Base-by-base conservation (phyloP, 2,888 invertebrate species). In the Standfussiana lucernea region DNA sequence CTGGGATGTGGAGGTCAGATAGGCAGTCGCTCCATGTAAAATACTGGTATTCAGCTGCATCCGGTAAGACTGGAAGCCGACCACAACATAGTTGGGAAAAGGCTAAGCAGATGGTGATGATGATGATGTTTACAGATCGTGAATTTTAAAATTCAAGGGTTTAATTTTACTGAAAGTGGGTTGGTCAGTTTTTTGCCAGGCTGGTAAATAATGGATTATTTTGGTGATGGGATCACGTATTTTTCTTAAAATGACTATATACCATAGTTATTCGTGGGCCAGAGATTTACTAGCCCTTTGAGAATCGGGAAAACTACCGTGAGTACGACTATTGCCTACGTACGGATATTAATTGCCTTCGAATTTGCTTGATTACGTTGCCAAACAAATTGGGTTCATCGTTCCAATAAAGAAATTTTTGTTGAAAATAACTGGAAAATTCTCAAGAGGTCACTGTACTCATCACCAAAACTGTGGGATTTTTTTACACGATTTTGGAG, bases 61-160 rank as follows among this genome's bases (percentile, higher is more conserved):
- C n/a, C n/a, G n/a, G n/a, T n/a, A n/a, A n/a, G n/a, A n/a, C n/a
- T n/a, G n/a, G n/a, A n/a, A n/a, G n/a, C n/a, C n/a, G n/a, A n/a
- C n/a, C n/a, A n/a, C n/a, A n/a, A n/a, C n/a, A n/a, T n/a, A n/a
- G n/a, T n/a, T n/a, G n/a, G n/a, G n/a, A n/a, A n/a, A n/a, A n/a
- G n/a, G n/a, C n/a, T n/a, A n/a, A n/a, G n/a, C n/a, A n/a, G n/a
- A n/a, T n/a, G n/a, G n/a, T n/a, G n/a, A n/a, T n/a, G n/a, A n/a
- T n/a, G n/a, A n/a, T n/a, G n/a, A n/a, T n/a, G 53, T 40, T 53
- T n/a, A 10, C 28, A 7, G 35, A 71, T n/a, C 8, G 21, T 62
- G 8, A 24, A 10, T 73, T 80, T 72, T 73, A 72, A 64, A 73
- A 62, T 80, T 78, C 62, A 78, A 53, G 53, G 62, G n/a, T 62